Evolutionary conservation across 2,888 invertebrate genomes (phyloP).

Genomic region (Stramonita haemastoma): DNA sequence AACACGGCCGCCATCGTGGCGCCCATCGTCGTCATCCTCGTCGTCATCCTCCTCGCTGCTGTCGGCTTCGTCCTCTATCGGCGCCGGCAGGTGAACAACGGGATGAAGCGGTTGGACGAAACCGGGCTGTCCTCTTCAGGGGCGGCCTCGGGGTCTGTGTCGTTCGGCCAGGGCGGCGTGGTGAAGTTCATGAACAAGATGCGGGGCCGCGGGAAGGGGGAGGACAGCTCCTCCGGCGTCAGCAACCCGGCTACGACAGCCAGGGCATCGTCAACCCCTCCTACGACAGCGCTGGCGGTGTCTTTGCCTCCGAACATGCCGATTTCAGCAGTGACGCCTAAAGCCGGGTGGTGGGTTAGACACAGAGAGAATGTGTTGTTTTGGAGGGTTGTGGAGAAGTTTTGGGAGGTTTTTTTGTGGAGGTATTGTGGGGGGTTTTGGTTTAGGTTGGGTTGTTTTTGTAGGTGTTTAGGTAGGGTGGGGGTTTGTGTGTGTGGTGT

Average conservation of each 20-base stretch:
- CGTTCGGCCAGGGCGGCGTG: slow-evolving; percentile 26
- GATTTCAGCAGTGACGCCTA: background rate
- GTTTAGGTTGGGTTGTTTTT: too few relatives aligned
- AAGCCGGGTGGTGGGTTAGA: background rate
- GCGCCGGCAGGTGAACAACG: background rate
- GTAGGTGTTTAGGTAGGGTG: too few relatives aligned
- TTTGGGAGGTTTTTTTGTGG: too few relatives aligned
- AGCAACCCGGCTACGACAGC: background rate
- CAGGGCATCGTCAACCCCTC: slow-evolving; percentile 20
- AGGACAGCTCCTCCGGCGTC: background rate
- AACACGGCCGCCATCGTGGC: slow-evolving; percentile 56
- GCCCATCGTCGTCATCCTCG: slow-evolving; percentile 57
- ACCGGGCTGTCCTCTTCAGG: background rate
- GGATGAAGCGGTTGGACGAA: background rate
- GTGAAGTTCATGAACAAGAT: slow-evolving; percentile 32
- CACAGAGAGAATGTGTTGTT: background rate
- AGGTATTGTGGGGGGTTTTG: too few relatives aligned
- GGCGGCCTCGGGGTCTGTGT: background rate
- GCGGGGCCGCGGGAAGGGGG: background rate
- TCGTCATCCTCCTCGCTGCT: slow-evolving; percentile 48
- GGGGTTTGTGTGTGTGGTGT: too few relatives aligned
- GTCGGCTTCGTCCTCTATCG: slow-evolving; percentile 54
- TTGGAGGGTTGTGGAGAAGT: background rate
- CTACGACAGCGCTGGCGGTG: background rate
- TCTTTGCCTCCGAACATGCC: too few relatives aligned